phyloP scores from a whole-genome alignment of 1,140 invertebrate genomes.

The Ceratosolen fusciceps region DNA sequence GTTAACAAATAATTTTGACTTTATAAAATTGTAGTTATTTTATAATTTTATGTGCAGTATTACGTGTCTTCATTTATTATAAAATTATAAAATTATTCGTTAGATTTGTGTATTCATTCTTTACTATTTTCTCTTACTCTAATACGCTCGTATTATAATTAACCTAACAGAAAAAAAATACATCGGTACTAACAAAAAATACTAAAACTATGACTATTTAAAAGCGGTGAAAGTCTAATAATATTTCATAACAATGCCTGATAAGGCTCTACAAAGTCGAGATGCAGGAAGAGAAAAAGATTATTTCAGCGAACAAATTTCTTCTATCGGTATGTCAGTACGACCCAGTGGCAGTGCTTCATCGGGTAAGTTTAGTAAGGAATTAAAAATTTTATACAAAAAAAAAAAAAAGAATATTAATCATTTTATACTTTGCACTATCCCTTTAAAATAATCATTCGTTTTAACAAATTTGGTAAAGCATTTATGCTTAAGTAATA shows the following conservation, averaged over 20 bases:
- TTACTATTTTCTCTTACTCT: background rate
- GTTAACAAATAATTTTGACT: too few relatives aligned
- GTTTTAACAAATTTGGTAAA: too few relatives aligned
- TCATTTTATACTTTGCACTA: too few relatives aligned
- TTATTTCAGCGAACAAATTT: slow-evolving; percentile 77
- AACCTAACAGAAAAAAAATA: background rate
- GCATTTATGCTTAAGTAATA: too few relatives aligned
- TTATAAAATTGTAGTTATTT: too few relatives aligned
- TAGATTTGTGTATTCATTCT: too few relatives aligned
- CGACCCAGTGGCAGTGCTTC: slow-evolving; percentile 78
- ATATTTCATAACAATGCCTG: slow-evolving; percentile 65
- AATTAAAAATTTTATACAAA: too few relatives aligned
- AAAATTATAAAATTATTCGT: too few relatives aligned
- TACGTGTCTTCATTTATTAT: too few relatives aligned
- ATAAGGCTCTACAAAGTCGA: slow-evolving; percentile 64
- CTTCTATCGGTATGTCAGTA: slow-evolving; percentile 80
- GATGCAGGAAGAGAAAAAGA: slow-evolving; percentile 67
- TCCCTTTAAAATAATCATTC: too few relatives aligned
- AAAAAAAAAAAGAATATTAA: too few relatives aligned
- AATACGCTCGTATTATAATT: slow-evolving; percentile 18
- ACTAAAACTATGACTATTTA: slow-evolving; percentile 7
- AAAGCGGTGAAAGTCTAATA: background rate
- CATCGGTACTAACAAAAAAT: background rate
- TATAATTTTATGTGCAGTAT: too few relatives aligned
- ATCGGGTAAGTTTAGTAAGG: slow-evolving; percentile 73